Percentiles rank a stretch among this genome's conserved stretches.
phyloP scores from a whole-genome alignment of 2,888 invertebrate species.

The Euclidia mi region DNA sequence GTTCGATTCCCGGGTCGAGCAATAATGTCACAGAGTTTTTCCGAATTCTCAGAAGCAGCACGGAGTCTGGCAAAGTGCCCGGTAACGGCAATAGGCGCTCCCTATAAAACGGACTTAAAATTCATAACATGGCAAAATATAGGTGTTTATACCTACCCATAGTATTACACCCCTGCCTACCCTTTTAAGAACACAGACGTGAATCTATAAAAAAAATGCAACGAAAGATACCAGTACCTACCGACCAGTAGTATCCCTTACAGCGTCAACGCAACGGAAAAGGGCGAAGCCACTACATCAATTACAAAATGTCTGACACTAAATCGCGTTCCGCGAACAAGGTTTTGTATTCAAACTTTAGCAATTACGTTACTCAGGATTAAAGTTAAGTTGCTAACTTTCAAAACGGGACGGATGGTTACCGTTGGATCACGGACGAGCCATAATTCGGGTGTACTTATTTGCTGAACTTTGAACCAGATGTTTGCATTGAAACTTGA shows the following conservation, averaged over 20 bases:
- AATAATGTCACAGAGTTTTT: too few relatives aligned
- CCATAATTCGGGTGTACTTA: conserved; percentile 15
- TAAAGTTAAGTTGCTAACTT: conserved; percentile 84
- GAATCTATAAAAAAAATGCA: too few relatives aligned
- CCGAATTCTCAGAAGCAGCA: too few relatives aligned
- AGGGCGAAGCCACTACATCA: conserved; percentile 72
- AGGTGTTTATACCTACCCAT: too few relatives aligned
- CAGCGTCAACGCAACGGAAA: conserved; percentile 43
- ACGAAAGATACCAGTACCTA: background rate
- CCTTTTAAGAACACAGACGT: too few relatives aligned
- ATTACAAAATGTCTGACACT: conserved; percentile 80
- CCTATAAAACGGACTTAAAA: too few relatives aligned
- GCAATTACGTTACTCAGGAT: conserved; percentile 88
- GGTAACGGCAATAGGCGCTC: too few relatives aligned
- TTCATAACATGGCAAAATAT: too few relatives aligned
- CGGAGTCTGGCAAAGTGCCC: too few relatives aligned
- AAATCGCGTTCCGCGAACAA: conserved; percentile 83
- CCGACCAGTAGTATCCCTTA: background rate
- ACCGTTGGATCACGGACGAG: conserved; percentile 56
- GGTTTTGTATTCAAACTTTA: conserved; percentile 86
- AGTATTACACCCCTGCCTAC: too few relatives aligned
- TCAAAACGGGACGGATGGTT: conserved; percentile 83
- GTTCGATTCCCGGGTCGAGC: too few relatives aligned
- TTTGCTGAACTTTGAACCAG: background rate
- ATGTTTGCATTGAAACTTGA: too few relatives aligned